A percentile compares a stretch with the other conserved stretches of the same genome.
Conservation (phyloP, 2,888 invertebrate genomes). For the Molorchus minor region DNA sequence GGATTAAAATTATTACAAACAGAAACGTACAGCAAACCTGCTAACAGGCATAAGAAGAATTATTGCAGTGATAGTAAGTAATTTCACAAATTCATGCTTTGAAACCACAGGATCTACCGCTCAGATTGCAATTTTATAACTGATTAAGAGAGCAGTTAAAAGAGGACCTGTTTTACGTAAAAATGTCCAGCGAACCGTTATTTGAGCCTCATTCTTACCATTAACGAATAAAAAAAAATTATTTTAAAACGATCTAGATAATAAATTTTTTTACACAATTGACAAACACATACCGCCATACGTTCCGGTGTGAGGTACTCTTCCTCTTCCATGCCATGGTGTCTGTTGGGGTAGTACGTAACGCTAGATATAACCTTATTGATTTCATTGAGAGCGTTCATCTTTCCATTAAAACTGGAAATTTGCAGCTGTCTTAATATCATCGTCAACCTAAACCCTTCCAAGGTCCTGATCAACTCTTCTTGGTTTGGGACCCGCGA, state of each 20-base stretch:
- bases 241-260: constrained; percentile 13
- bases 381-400: constrained; percentile 98
- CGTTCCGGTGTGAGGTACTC: constrained; percentile 94
- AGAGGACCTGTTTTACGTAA: no score
- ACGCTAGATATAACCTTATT: constrained; percentile 95
- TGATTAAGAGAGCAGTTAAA: no score
- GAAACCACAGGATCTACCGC: no score
- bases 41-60: no score
- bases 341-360: constrained; percentile 85
- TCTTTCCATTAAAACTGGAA: constrained; percentile 98
- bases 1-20: no score
- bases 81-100: no score
- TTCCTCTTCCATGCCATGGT: constrained; percentile 77
- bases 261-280: no score
- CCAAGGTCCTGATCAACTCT: constrained; percentile 78
- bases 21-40: no score
- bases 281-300: constrained; percentile 86
- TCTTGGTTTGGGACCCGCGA: constrained; percentile 86
- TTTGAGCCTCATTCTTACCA: no score
- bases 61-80: no score
- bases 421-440: constrained; percentile 90
- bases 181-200: no score
- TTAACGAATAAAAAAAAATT: background rate
- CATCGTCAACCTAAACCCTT: constrained; percentile 96
- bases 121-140: no score